phyloP scores from a whole-genome alignment of 2,113 vertebrate genomes.

The Leptobrachium ailaonicum region DNA sequence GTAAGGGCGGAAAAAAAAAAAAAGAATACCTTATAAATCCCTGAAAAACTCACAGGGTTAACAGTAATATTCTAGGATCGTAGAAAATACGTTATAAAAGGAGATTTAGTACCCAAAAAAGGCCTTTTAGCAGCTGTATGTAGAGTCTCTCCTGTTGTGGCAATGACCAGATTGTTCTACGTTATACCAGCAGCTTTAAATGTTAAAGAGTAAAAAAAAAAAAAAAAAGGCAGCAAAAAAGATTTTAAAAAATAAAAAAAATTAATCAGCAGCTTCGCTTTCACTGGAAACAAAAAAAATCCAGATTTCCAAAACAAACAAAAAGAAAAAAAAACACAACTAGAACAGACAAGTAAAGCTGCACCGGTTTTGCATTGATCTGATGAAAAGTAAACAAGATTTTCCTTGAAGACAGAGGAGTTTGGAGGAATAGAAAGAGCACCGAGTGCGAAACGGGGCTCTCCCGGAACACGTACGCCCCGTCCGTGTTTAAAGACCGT shows the following conservation, averaged over 20 bases:
- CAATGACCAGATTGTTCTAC: slow-evolving; percentile 61
- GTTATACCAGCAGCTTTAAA: slow-evolving; percentile 66
- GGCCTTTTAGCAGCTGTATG: slow-evolving; percentile 67
- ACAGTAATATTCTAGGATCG: background rate
- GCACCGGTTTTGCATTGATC: slow-evolving; percentile 76
- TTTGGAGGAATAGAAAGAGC: slow-evolving; percentile 54
- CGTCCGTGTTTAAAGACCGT: slow-evolving; percentile 50
- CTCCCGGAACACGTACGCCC: slow-evolving; percentile 49
- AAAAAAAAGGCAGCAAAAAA: slow-evolving; percentile 67
- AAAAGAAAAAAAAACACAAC: slow-evolving; percentile 30
- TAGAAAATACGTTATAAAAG: background rate
- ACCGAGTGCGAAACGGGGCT: slow-evolving; percentile 51
- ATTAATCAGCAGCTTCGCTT: slow-evolving; percentile 71
- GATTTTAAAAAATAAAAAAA: too few species aligned
- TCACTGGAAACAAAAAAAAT: slow-evolving; percentile 63
- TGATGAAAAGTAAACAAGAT: slow-evolving; percentile 65
- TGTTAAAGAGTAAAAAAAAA: slow-evolving; percentile 57
- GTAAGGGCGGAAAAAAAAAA: too few species aligned
- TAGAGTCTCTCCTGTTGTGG: slow-evolving; percentile 62
- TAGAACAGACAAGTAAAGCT: slow-evolving; percentile 58
- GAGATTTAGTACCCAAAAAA: slow-evolving; percentile 58
- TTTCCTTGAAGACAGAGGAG: slow-evolving; percentile 61
- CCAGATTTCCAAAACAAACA: slow-evolving; percentile 62
- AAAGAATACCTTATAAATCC: background rate
- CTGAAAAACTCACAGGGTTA: background rate